phyloP scores from a whole-genome alignment of 2,113 vertebrate genomes.

The Hydropotes inermis region DNA sequence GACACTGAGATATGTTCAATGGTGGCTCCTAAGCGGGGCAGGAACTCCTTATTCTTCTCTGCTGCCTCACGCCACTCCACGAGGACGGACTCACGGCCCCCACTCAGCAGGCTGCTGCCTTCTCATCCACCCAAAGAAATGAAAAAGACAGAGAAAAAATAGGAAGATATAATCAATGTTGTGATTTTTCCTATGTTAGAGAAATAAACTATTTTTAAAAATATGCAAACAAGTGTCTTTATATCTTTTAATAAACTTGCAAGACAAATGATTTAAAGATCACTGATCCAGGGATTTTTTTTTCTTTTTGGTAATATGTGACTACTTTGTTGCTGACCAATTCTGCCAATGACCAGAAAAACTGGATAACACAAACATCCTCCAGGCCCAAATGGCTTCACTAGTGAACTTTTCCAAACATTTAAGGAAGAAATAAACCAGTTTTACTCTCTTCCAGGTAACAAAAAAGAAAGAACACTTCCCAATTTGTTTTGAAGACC shows the following conservation, averaged over 20 bases:
- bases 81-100: slow-evolving; percentile 92
- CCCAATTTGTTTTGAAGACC: neutral
- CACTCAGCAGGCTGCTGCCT: slow-evolving; percentile 93
- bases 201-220: neutral
- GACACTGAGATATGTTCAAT: slow-evolving; percentile 90
- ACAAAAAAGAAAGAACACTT: neutral
- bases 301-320: neutral
- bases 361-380: neutral
- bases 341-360: neutral
- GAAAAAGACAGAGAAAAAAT: neutral
- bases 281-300: neutral
- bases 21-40: slow-evolving; percentile 91
- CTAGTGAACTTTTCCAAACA: neutral
- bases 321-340: neutral
- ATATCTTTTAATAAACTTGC: neutral
- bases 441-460: neutral
- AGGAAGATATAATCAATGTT: neutral
- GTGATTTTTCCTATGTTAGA: neutral
- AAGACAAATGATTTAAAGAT: neutral
- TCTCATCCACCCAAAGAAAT: neutral
- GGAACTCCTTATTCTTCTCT: slow-evolving; percentile 87
- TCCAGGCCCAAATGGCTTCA: neutral
- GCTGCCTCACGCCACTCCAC: slow-evolving; percentile 90
- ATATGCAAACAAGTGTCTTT: neutral
- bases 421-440: neutral